Evolutionary conservation across 1,140 invertebrate genomes (phyloP), one percentile per base, ranked within the genome.

Genomic region (Aphidius gifuensis): DNA sequence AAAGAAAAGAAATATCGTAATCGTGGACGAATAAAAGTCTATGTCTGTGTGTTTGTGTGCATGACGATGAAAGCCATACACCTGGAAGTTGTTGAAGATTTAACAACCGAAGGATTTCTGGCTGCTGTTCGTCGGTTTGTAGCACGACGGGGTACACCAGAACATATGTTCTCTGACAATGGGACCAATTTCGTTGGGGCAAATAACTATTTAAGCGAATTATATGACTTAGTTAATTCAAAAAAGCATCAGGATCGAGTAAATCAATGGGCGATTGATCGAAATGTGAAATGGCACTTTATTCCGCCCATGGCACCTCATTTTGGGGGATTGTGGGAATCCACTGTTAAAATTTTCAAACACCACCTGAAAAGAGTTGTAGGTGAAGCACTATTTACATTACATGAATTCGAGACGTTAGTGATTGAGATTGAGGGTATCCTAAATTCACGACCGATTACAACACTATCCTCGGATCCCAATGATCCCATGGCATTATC

Each of bases 161-260:
- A 40, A 6, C 42, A 39, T 16, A 48, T 60, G 2, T 42, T 53
- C 32, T 60, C 59, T 3, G 59, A 53, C 23, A 53, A 60, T 23
- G 48, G 59, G 9, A 60, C 59, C 6, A 60, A 54, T 32, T 60
- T 60, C 40, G 21, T 60, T 21, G 58, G 58, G 16, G 58, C 58
- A 6, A 60, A 60, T 16, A 60, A 53, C 43, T 38, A 60, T 51
- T 16, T 60, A 5, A 44, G 43, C 32, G 58, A 60, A 23, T 16
- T 16, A 16, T 16, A 16, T 16, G 16, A 16, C 16, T 16, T 16
- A 16, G 16, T 16, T 1, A 16, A 16, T 0, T 16, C 16, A 16
- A 16, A 16, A 16, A 16, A 16, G 16, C 16, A 16, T 16, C 16
- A 16, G 0, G 16, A 16, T 16, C 16, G 1, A 16, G 16, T 16